These are phyloP conservation scores for Agonopterix arenella DNA, from an alignment of 2,888 invertebrate genomes.

Conservation along the genomic window DNA sequence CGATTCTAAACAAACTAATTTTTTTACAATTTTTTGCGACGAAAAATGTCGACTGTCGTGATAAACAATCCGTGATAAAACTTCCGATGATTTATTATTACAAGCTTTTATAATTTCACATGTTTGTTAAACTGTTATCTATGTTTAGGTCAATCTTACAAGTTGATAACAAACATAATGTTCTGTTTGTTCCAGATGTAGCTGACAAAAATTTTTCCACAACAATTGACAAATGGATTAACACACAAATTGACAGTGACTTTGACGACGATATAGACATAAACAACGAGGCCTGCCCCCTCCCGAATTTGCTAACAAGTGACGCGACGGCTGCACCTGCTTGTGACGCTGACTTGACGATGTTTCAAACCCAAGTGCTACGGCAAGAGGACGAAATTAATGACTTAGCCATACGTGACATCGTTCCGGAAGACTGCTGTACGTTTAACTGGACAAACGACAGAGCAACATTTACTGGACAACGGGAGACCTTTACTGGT, in stretches of 20 bases:
- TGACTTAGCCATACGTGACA: slow-evolving; percentile 9
- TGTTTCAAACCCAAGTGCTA: background rate
- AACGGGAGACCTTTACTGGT: background rate
- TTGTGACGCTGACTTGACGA: background rate
- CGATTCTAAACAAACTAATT: no score
- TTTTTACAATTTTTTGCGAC: no score
- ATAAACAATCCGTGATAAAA: no score
- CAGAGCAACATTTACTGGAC: background rate
- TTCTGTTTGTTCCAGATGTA: no score
- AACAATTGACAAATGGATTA: no score
- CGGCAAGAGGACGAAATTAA: slow-evolving; percentile 4
- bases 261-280: slow-evolving; percentile 5
- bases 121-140: no score
- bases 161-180: no score
- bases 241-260: background rate
- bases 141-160: no score
- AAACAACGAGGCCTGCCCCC: slow-evolving; percentile 2
- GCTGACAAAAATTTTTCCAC: no score
- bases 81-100: no score
- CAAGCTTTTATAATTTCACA: no score
- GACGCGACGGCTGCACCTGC: slow-evolving; percentile 5
- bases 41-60: no score
- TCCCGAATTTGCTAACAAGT: slow-evolving; percentile 1
- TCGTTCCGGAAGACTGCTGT: slow-evolving; percentile 4
- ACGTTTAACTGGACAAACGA: background rate